Base-by-base conservation (phyloP, 2,113 vertebrate species). In the Greenwoodochromis staneri region DNA sequence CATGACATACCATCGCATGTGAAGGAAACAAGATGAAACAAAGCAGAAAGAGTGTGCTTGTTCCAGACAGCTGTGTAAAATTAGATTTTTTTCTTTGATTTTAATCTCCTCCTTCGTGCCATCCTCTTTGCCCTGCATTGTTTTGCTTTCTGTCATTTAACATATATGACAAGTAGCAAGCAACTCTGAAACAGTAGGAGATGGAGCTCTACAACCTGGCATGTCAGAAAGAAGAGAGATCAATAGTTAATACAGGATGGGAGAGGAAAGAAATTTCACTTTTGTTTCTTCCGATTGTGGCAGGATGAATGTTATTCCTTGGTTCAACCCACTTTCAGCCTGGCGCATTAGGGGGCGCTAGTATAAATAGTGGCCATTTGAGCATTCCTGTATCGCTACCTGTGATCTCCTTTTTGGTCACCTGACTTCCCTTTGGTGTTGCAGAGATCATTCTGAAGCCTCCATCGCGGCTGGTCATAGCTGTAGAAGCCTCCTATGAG, bases 21-120 rank as follows among this genome's bases (percentile, higher is more conserved):
- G 54, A 84, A 55, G 24, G 61, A 51, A 78, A 78, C 45, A 51
- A 51, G 29, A 57, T 66, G 80, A 81, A 91, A 80, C 19, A 80
- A 87, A 63, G 57, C 66, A 7, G 34, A 80, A 83, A 36, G n/a
- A 8, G 51, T 19, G 24, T 0, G 42, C 76, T 85, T 80, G 61
- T 71, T 69, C 54, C 80, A 55, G 55, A 91, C 87, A 88, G 42
- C n/a, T 3, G 76, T 53, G 31, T 88, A 88, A 87, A 91, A 93
- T 89, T 83, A 71, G 84, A 93, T 14, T 40, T 34, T 45, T 40
- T 78, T 85, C 51, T 5, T 31, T 27, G 24, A 47, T 81, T 81
- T 24, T 40, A 47, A 51, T 47, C 31, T 27, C 21, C 53, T 86
- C 38, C 19, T 73, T 84, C 19, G 82, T 57, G 81, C 69, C 86